A percentile compares a stretch with the other conserved stretches of the same genome.
These are phyloP conservation scores for Drosophila prosaltans DNA, from an alignment of 1,140 invertebrate species.

Conservation along the genomic window DNA sequence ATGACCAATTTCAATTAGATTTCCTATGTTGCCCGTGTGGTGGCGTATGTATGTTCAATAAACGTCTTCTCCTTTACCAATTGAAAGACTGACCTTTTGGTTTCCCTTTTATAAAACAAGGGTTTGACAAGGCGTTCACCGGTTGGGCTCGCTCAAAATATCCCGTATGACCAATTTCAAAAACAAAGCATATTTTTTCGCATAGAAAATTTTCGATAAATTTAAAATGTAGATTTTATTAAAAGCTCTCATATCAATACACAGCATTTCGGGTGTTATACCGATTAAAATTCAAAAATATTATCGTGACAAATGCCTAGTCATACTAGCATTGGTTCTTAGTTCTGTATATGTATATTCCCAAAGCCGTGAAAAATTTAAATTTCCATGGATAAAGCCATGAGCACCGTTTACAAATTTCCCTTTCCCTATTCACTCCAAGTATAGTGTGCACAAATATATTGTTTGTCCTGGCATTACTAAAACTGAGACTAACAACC, in stretches of 20 bases:
- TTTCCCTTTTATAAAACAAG: too few relatives aligned
- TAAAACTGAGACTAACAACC: constrained; percentile 62
- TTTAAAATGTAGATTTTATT: too few relatives aligned
- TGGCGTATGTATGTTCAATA: constrained; percentile 1
- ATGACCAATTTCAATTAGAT: constrained; percentile 69
- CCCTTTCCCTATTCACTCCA: not conserved
- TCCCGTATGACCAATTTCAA: too few relatives aligned
- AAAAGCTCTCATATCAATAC: too few relatives aligned
- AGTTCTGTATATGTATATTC: not conserved
- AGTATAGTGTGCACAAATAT: constrained; percentile 35
- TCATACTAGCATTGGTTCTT: too few relatives aligned
- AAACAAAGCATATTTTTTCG: too few relatives aligned
- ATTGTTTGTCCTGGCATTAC: constrained; percentile 47
- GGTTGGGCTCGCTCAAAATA: too few relatives aligned
- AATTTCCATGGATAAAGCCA: not conserved
- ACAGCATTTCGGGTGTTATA: too few relatives aligned
- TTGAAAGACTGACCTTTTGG: not conserved
- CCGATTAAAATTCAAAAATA: too few relatives aligned
- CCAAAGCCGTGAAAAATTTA: not conserved
- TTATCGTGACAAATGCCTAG: too few relatives aligned
- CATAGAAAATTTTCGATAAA: too few relatives aligned
- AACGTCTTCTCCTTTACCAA: not conserved
- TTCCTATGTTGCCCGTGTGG: constrained; percentile 29
- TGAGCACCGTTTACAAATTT: not conserved
- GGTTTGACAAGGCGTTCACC: too few relatives aligned